Evolutionary conservation across 2,113 vertebrate genomes (phyloP).

Genomic region (Oryzias celebensis): DNA sequence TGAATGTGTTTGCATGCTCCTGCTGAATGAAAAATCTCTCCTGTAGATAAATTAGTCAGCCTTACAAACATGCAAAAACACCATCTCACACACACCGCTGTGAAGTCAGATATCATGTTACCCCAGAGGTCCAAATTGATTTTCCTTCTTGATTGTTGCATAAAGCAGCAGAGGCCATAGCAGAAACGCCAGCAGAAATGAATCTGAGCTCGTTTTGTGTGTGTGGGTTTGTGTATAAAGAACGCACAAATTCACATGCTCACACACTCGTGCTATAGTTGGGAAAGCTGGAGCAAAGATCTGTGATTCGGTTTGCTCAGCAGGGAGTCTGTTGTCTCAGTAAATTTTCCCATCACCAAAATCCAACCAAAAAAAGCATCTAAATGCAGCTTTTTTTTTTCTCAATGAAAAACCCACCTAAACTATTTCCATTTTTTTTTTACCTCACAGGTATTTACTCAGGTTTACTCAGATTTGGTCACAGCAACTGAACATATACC

Average conservation of each 20-base stretch:
- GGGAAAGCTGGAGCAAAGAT: slow-evolving; percentile 42
- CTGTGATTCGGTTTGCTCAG: slow-evolving; percentile 49
- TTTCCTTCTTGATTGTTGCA: slow-evolving; percentile 22
- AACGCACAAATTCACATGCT: slow-evolving; percentile 7
- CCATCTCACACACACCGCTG: slow-evolving; percentile 1
- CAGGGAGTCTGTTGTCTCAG: slow-evolving; percentile 56
- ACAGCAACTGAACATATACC: no score
- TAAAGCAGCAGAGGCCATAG: slow-evolving; percentile 18
- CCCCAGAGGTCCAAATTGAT: slow-evolving; percentile 33
- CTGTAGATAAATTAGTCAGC: slow-evolving; percentile 54
- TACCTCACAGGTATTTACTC: no score
- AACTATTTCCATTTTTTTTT: no score
- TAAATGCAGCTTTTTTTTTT: slow-evolving; percentile 3
- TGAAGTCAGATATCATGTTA: slow-evolving; percentile 51
- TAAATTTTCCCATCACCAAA: slow-evolving; percentile 55
- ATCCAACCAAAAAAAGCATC: slow-evolving; percentile 33
- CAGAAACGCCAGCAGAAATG: slow-evolving; percentile 49
- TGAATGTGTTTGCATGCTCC: slow-evolving; percentile 37
- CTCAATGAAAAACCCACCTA: no score
- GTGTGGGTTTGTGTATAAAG: background rate
- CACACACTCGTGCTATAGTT: slow-evolving; percentile 26
- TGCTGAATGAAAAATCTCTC: slow-evolving; percentile 67
- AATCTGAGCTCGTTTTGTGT: slow-evolving; percentile 32
- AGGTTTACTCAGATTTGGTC: no score
- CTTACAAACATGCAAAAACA: slow-evolving; percentile 18